These are phyloP conservation scores for Drosophila albomicans DNA, from an alignment of 1,140 invertebrate species.

Conservation along the genomic window DNA sequence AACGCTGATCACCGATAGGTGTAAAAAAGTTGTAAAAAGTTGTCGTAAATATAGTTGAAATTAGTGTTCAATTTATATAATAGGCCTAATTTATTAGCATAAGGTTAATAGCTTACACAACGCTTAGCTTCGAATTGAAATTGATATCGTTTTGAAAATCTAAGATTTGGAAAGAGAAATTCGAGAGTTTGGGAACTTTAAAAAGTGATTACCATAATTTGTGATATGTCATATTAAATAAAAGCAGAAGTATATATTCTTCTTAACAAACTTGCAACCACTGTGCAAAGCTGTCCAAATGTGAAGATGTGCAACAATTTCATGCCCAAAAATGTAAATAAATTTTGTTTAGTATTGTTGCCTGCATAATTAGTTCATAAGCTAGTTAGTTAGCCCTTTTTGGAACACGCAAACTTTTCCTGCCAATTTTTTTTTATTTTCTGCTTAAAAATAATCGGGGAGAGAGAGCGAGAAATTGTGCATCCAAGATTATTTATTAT, in stretches of 20 bases:
- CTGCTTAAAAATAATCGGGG: slow-evolving; percentile 36
- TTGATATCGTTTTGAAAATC: too few relatives aligned
- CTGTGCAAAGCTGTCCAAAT: slow-evolving; percentile 36
- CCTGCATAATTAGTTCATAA: slow-evolving; percentile 42
- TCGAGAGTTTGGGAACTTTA: too few relatives aligned
- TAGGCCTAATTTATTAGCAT: background rate
- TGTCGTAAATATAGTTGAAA: background rate
- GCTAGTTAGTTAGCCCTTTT: slow-evolving; percentile 37
- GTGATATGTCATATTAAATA: too few relatives aligned
- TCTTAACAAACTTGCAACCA: background rate
- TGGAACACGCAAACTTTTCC: slow-evolving; percentile 56
- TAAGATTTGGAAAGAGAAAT: background rate
- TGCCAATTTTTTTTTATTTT: slow-evolving; percentile 16
- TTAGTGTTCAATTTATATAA: background rate
- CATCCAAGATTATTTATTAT: slow-evolving; percentile 67
- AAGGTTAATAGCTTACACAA: background rate
- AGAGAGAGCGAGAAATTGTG: slow-evolving; percentile 41
- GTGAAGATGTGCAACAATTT: slow-evolving; percentile 48
- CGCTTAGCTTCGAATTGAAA: background rate
- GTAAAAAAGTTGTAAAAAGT: too few relatives aligned
- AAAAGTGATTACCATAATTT: too few relatives aligned
- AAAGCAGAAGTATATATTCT: background rate
- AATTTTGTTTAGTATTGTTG: slow-evolving; percentile 41
- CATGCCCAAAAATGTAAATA: slow-evolving; percentile 77
- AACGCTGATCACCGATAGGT: background rate